phyloP scores from a whole-genome alignment of 2,888 invertebrate species.

The Gibbula magus region DNA sequence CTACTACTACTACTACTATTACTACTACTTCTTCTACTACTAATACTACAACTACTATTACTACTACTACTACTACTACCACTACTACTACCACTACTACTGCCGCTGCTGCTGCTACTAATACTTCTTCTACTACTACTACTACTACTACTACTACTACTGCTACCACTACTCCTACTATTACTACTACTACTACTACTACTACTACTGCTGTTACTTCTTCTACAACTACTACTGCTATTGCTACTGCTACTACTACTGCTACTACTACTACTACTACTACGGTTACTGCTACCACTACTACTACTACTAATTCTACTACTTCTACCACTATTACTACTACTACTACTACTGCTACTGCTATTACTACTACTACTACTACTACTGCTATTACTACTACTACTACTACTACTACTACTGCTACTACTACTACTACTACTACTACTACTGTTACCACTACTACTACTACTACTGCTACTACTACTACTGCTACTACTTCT shows the following conservation, averaged over 20 bases:
- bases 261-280: constrained; percentile 41
- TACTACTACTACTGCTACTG: too few relatives aligned
- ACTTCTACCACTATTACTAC: too few relatives aligned
- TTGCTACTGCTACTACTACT: constrained; percentile 36
- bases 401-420: constrained; percentile 22
- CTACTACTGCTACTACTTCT: too few relatives aligned
- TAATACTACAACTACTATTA: too few relatives aligned
- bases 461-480: constrained; percentile 6
- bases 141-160: neutral
- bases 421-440: constrained; percentile 23
- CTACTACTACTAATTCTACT: too few relatives aligned
- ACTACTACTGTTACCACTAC: neutral
- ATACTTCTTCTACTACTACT: neutral
- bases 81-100: too few relatives aligned
- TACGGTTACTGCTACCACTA: constrained; percentile 39
- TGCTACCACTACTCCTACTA: too few relatives aligned
- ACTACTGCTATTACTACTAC: constrained; percentile 22
- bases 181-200: too few relatives aligned
- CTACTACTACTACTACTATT: neutral
- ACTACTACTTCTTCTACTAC: too few relatives aligned
- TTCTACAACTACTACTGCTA: constrained; percentile 30
- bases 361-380: constrained; percentile 19
- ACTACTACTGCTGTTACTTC: constrained; percentile 33
- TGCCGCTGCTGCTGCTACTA: too few relatives aligned
- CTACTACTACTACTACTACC: too few relatives aligned